Base-by-base conservation (phyloP, 2,113 vertebrate genomes). In the Pachyramphus minor region DNA sequence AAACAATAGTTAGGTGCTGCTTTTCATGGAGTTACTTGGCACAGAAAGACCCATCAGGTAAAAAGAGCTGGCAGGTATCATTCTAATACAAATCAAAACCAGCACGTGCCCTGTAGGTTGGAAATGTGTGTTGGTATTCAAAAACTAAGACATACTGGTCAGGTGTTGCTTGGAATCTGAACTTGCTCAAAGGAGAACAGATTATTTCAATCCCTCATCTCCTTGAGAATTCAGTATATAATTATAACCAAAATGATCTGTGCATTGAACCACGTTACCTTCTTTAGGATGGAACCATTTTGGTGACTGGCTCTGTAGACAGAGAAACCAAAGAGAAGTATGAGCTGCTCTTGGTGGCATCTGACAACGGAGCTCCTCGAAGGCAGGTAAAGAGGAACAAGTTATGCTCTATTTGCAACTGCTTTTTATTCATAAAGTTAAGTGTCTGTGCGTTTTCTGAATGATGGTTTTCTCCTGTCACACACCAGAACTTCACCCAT, bases 221-320 rank as follows among this genome's bases (percentile, higher is more conserved):
- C 28, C 75, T 84, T 47, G 53, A 77, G 75, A 87, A 50, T 10
- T 56, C 8, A 2, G 8, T 56, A 27, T 41, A 16, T 21, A 53
- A 33, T 28, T 49, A 15, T 12, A 69, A 39, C 69, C 14, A 6
- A 49, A 35, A 28, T 55, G 39, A 64, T 39, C 18, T 2, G 2
- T 74, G 66, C 20, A 3, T 5, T 77, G 50, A 91, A 50, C 78
- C 13, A 4, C 33, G 22, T 83, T 87, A 14, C 19, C 31, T 68
- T 87, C 63, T 94, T 49, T 84, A 99, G 98, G 96, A 98, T 42
- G 98, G 98, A 81, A 98, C 27, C 4, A 33, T 99, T 83, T 74
- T 96, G 72, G 96, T 87, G 55, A 92, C 96, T 3, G 94, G 95
- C 11, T 31, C 85, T 16, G 74, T 99, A 53, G 98, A 98, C 89